A percentile compares a stretch with the other conserved stretches of the same genome.
Conservation (phyloP, 2,113 vertebrate genomes). For the Tenrec ecaudatus region DNA sequence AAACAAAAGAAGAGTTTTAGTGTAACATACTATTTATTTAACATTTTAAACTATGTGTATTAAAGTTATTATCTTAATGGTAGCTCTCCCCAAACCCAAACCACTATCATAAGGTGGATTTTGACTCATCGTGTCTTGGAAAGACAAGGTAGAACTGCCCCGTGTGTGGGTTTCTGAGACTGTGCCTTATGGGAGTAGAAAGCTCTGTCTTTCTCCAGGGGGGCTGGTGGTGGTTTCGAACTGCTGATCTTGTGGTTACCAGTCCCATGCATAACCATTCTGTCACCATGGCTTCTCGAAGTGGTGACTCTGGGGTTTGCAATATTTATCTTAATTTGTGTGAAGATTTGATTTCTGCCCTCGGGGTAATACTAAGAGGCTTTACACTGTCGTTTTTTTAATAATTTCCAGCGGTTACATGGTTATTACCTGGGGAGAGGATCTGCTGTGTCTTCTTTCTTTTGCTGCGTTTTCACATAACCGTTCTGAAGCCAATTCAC, state of each 20-base stretch:
- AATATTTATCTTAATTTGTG: background rate
- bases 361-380: background rate
- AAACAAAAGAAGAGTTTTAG: background rate
- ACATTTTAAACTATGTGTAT: conserved; percentile 27
- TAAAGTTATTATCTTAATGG: background rate
- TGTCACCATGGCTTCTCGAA: background rate
- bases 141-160: too few relatives aligned
- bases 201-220: too few relatives aligned
- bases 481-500: background rate
- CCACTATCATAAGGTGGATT: too few relatives aligned
- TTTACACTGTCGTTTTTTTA: conserved; percentile 38
- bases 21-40: background rate
- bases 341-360: background rate
- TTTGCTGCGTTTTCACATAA: background rate
- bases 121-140: too few relatives aligned
- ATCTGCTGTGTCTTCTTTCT: background rate
- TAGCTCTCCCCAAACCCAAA: too few relatives aligned
- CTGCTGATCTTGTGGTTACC: too few relatives aligned
- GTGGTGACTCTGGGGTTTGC: conserved; percentile 1
- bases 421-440: background rate
- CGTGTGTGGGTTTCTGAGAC: too few relatives aligned
- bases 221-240: too few relatives aligned
- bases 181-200: too few relatives aligned
- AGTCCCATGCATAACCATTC: too few relatives aligned
- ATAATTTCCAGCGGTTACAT: conserved; percentile 32